These are phyloP conservation scores for Maniola jurtina DNA, from an alignment of 1,140 invertebrate genomes.

Conservation along the genomic window DNA sequence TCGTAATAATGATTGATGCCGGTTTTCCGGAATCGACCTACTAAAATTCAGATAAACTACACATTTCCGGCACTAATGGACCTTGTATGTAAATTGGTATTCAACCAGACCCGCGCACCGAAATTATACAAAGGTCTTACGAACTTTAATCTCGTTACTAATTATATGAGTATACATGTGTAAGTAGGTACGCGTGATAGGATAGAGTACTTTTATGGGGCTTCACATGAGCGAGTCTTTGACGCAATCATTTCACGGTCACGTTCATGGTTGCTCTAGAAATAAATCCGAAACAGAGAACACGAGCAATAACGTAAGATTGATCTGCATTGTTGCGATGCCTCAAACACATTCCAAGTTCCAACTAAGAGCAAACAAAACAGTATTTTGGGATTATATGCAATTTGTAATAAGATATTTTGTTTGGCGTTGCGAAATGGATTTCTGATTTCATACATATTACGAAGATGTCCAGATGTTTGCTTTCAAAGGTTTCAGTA, in stretches of 20 bases:
- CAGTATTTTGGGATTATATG: constrained; percentile 11
- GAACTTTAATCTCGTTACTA: constrained; percentile 13
- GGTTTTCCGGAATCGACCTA: no score
- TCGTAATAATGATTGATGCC: no score
- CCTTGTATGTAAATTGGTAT: background rate
- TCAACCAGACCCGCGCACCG: background rate
- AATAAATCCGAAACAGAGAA: constrained; percentile 35
- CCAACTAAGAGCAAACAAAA: background rate
- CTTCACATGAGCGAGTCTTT: constrained; percentile 43
- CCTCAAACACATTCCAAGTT: constrained; percentile 11
- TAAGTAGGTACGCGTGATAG: constrained; percentile 37
- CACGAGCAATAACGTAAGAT: constrained; percentile 13
- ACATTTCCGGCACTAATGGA: background rate
- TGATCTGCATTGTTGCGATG: constrained; percentile 28
- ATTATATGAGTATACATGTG: constrained; percentile 17
- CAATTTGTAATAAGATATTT: background rate
- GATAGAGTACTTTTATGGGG: constrained; percentile 41
- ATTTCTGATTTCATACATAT: constrained; percentile 2
- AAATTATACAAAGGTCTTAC: constrained; percentile 5
- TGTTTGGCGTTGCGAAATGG: constrained; percentile 4
- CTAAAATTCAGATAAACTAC: background rate
- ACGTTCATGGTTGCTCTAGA: constrained; percentile 53
- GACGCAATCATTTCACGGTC: constrained; percentile 55
- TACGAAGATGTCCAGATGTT: background rate
- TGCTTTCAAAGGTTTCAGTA: background rate